These are phyloP conservation scores for Amphipyra berbera DNA, from an alignment of 2,888 invertebrate species.

Conservation along the genomic window DNA sequence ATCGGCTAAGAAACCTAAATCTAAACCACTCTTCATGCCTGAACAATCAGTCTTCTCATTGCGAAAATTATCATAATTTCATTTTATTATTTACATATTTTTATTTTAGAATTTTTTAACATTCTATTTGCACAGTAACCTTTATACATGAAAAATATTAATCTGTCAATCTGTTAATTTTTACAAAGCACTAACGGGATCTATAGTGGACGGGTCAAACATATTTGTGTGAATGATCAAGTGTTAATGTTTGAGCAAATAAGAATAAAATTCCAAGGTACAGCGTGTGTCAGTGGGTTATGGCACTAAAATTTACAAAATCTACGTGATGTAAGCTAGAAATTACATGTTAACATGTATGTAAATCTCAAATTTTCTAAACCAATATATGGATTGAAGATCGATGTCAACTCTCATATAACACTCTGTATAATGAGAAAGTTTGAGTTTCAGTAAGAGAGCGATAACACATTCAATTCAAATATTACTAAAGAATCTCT, in stretches of 20 bases:
- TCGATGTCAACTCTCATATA: conserved; percentile 41
- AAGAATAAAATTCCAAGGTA: conserved; percentile 64
- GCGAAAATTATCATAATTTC: conserved; percentile 86
- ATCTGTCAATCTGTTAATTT: conserved; percentile 60
- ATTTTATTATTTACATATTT: conserved; percentile 66
- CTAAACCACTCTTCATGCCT: conserved; percentile 83
- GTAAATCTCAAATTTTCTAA: conserved; percentile 38
- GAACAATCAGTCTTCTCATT: conserved; percentile 89
- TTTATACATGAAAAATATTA: conserved; percentile 68
- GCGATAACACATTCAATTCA: conserved; percentile 41
- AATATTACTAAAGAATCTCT: conserved; percentile 42
- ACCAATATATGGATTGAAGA: conserved; percentile 47
- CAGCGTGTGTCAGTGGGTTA: conserved; percentile 69
- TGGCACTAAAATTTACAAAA: conserved; percentile 78
- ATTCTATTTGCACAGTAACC: conserved; percentile 66
- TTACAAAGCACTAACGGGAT: conserved; percentile 68
- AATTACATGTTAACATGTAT: conserved; percentile 56
- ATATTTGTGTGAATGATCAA: conserved; percentile 56
- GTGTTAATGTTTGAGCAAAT: conserved; percentile 75
- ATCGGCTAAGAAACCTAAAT: conserved; percentile 80
- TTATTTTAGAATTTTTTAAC: conserved; percentile 74
- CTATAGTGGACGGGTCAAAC: conserved; percentile 81
- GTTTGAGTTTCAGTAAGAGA: conserved; percentile 34
- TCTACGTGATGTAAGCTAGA: conserved; percentile 57
- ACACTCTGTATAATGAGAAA: conserved; percentile 37